These are phyloP conservation scores for Pachymerium ferrugineum DNA, from an alignment of 2,888 invertebrate species.

Conservation along the genomic window DNA sequence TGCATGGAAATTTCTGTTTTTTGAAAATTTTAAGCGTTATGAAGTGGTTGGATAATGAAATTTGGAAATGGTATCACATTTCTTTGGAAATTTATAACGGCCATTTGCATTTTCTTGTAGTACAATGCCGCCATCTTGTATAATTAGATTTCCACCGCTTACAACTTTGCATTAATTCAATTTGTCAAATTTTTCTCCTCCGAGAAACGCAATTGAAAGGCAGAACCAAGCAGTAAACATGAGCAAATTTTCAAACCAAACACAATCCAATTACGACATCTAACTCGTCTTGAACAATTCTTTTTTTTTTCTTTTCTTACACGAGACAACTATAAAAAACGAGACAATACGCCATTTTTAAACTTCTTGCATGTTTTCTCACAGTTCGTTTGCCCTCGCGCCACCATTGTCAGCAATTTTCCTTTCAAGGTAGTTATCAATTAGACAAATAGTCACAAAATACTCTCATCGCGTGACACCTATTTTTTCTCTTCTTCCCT, in stretches of 20 bases:
- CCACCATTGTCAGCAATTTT: not conserved
- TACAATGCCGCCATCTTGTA: not conserved
- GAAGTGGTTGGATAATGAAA: no score
- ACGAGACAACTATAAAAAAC: not conserved
- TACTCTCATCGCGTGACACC: not conserved
- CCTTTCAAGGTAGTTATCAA: not conserved
- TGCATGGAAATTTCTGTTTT: no score
- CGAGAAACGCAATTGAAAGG: not conserved
- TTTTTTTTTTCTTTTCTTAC: no score
- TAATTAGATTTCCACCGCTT: constrained; percentile 4
- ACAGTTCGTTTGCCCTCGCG: not conserved
- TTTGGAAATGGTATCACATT: no score
- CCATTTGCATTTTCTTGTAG: not conserved
- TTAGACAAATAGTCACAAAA: not conserved
- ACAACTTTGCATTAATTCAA: constrained; percentile 9
- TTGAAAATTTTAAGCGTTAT: no score
- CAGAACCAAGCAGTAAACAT: not conserved
- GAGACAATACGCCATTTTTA: not conserved
- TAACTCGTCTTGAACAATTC: no score
- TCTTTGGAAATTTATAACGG: not conserved
- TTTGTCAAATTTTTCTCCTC: not conserved
- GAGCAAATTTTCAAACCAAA: not conserved
- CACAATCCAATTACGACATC: not conserved
- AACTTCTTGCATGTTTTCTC: no score
- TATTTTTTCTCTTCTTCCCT: not conserved